phyloP scores from a whole-genome alignment of 2,113 vertebrate species.

The Heterochromis multidens region DNA sequence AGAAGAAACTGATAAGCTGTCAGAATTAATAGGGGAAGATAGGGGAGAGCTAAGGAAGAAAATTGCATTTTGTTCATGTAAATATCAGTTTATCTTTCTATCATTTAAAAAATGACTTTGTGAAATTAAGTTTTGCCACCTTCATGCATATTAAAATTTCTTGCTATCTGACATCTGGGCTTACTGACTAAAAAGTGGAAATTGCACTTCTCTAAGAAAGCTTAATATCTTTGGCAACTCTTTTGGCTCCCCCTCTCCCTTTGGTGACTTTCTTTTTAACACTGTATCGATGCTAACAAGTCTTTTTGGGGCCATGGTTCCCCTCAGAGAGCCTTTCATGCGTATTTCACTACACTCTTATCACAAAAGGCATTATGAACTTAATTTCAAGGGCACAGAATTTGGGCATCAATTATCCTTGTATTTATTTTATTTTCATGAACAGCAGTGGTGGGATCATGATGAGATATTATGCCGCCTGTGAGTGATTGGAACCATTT shows the following conservation, averaged over 20 bases:
- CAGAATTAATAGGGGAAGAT: not conserved
- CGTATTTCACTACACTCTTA: slow-evolving; percentile 6
- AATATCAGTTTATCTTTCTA: slow-evolving; percentile 7
- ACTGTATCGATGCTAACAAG: not conserved
- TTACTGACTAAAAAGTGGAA: slow-evolving; percentile 1
- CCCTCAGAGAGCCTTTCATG: not conserved
- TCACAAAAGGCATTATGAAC: slow-evolving; percentile 9
- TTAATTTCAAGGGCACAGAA: slow-evolving; percentile 21
- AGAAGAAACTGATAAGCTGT: not conserved
- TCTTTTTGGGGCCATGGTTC: not conserved
- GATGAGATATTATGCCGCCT: not conserved
- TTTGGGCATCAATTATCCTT: slow-evolving; percentile 34
- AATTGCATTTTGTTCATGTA: not conserved
- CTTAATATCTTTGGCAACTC: slow-evolving; percentile 12
- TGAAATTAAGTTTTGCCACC: not conserved
- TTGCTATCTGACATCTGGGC: slow-evolving; percentile 21
- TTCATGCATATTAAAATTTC: slow-evolving; percentile 24
- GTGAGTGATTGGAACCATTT: not conserved
- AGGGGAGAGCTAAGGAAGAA: not conserved
- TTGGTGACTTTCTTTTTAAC: slow-evolving; percentile 11
- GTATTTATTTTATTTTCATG: not conserved
- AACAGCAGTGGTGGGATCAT: not conserved
- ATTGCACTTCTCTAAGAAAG: slow-evolving; percentile 18
- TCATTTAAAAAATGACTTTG: not conserved
- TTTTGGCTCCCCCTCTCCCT: not conserved